Evolutionary conservation across 2,888 invertebrate genomes (phyloP), one percentile per base, ranked within the genome.

Genomic region (Phytoseiulus persimilis): DNA sequence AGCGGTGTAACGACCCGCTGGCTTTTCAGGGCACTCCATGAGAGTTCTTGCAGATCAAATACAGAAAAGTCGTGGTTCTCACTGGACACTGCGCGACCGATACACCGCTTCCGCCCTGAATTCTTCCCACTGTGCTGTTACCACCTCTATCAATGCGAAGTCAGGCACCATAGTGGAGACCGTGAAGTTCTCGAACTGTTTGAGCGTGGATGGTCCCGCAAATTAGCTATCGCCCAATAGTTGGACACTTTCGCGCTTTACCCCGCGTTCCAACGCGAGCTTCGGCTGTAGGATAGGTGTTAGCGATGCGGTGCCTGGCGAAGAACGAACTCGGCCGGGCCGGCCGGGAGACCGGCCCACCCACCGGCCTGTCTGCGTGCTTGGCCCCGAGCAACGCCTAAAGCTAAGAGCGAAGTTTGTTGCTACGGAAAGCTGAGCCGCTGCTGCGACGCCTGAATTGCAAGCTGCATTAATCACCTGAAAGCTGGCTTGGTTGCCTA

Each of bases 401-500:
- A 2, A 65, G 65, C 65, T 65, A 65, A 65, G 65, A 65, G 65
- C 65, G 65, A 65, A 65, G 65, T 65, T 65, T 65, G 65, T 65
- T 65, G 65, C 65, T 65, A 65, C 65, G 65, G 65, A 18, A 65
- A 65, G 65, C 65, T 65, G 65, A 65, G 65, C 65, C 65, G 65
- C 65, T 65, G 65, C 65, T 65, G 28, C 65, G 65, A 28, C 65
- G 65, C 65, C 65, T 65, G 65, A 65, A 65, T 65, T 65, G 65
- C 65, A 65, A 65, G 65, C 65, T 65, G 65, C 65, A 65, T 65
- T 65, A 65, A 65, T 65, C 65, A 65, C 65, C 65, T 65, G 65
- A 65, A 23, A 65, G 65, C 65, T 65, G 65, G 65, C 65, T 65
- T 65, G 65, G 65, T 65, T 65, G 65, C 65, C 65, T 65, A 65